Conservation (phyloP, 2,888 invertebrate genomes). For the Mesorhabditis spiculigera region DNA sequence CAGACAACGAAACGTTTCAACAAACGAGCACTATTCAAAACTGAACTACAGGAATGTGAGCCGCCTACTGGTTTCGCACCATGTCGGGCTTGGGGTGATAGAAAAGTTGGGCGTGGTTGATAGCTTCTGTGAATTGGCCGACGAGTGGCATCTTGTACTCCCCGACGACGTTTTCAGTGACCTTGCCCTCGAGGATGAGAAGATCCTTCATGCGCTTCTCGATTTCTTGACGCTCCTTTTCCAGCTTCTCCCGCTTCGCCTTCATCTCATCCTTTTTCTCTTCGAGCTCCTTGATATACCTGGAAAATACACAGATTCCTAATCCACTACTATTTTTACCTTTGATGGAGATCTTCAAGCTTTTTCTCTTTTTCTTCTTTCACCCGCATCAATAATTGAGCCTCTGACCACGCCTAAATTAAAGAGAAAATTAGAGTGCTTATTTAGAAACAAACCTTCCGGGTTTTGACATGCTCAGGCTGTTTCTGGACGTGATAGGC, state of each 20-base stretch:
- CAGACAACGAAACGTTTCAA: too few species aligned
- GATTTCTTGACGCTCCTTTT: conserved; percentile 23
- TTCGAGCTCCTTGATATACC: conserved; percentile 23
- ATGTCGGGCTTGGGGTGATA: conserved; percentile 43
- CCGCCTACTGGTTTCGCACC: conserved; percentile 8
- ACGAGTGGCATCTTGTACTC: conserved; percentile 45
- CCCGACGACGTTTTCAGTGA: conserved; percentile 19
- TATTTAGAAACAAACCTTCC: conserved; percentile 23
- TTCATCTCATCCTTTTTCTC: conserved; percentile 26
- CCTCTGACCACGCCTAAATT: conserved; percentile 51
- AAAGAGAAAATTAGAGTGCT: conserved; percentile 10
- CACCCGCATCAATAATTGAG: conserved; percentile 41
- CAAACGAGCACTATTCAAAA: too few species aligned
- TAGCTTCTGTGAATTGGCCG: conserved; percentile 42
- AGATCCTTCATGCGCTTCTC: conserved; percentile 9
- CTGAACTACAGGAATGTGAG: neutral
- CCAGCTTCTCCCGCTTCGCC: conserved; percentile 23
- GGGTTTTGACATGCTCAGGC: conserved; percentile 43
- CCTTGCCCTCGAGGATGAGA: conserved; percentile 14
- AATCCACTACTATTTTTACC: conserved; percentile 16
- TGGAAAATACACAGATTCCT: conserved; percentile 7
- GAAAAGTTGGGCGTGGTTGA: conserved; percentile 45
- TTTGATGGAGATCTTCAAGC: conserved; percentile 39
- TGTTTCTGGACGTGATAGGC: conserved; percentile 53
- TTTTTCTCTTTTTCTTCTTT: conserved; percentile 51